These are phyloP conservation scores for Macropus fuliginosus DNA, from an alignment of 2,797 vertebrate genomes.

Conservation along the genomic window DNA sequence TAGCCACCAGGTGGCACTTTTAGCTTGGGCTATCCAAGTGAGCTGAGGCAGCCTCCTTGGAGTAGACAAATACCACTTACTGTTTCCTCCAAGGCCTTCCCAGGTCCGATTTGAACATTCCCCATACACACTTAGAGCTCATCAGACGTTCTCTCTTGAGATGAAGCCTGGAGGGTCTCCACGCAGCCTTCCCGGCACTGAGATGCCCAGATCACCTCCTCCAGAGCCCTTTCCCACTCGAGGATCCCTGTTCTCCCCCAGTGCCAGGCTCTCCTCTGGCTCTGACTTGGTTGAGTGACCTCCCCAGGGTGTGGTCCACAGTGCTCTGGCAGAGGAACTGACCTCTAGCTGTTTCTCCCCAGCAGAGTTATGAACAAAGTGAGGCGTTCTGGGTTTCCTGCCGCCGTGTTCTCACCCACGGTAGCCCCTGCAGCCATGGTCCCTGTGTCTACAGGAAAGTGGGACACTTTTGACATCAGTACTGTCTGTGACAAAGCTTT, in stretches of 20 bases:
- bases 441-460: background rate
- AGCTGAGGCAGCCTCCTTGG: background rate
- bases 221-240: background rate
- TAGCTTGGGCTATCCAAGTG: background rate
- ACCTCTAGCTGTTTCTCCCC: background rate
- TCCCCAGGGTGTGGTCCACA: background rate
- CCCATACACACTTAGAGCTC: rapidly evolving
- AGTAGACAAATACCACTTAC: background rate
- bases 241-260: background rate
- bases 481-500: background rate
- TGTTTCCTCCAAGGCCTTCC: background rate
- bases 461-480: background rate
- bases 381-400: background rate
- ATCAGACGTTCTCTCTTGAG: background rate
- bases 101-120: background rate
- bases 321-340: background rate
- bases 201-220: background rate
- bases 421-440: background rate
- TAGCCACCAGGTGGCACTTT: background rate
- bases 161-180: background rate
- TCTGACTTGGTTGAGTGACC: background rate
- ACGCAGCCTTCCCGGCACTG: rapidly evolving
- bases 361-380: background rate
- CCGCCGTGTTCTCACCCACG: background rate
- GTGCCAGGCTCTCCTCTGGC: background rate